These are phyloP conservation scores for Cottus gobio DNA, from an alignment of 2,113 vertebrate species.

Conservation along the genomic window DNA sequence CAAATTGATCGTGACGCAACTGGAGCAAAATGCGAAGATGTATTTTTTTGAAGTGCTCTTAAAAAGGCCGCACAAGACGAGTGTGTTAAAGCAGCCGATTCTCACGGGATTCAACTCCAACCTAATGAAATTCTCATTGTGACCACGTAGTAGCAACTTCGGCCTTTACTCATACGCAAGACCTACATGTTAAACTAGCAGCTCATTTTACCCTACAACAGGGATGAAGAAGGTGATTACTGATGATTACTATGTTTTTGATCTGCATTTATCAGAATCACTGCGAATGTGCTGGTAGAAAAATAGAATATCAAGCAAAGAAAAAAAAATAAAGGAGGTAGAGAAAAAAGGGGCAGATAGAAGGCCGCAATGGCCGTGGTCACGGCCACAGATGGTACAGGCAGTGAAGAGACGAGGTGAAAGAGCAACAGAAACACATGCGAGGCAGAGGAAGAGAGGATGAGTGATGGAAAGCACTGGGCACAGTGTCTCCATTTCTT, in stretches of 20 bases:
- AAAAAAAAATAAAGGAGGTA: background rate
- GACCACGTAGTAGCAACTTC: background rate
- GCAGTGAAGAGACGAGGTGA: conserved; percentile 3
- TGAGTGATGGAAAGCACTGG: conserved; percentile 28
- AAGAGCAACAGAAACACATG: conserved; percentile 9
- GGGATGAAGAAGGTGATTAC: background rate
- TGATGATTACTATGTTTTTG: background rate
- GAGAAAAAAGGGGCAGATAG: background rate
- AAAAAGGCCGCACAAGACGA: background rate
- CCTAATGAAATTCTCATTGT: background rate
- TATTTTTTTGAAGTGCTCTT: background rate
- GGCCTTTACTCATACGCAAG: background rate
- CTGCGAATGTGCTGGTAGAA: background rate
- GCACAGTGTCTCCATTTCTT: conserved; percentile 17
- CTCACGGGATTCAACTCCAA: background rate
- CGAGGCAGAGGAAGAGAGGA: conserved; percentile 16
- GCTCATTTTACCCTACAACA: background rate
- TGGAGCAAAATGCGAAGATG: background rate
- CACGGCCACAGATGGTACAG: conserved; percentile 25
- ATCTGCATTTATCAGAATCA: background rate
- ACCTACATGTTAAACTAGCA: background rate
- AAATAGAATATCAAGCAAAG: background rate
- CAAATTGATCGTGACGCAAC: background rate
- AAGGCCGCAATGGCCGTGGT: conserved; percentile 1
- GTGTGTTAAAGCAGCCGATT: background rate